These are phyloP conservation scores for Apis florea DNA, from an alignment of 1,140 invertebrate genomes.

Conservation along the genomic window DNA sequence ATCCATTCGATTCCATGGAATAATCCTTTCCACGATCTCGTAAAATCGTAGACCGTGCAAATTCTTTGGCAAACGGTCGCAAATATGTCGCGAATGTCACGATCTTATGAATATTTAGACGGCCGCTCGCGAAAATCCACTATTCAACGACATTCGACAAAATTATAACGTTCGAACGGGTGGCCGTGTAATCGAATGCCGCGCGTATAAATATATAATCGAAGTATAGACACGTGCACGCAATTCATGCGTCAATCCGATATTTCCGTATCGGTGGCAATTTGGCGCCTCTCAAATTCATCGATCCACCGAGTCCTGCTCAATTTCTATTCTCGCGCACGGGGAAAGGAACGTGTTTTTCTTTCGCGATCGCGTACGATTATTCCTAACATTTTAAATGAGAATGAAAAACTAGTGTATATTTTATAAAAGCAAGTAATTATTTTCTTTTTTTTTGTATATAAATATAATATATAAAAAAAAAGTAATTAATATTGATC, in stretches of 20 bases:
- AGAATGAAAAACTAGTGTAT: too few relatives aligned
- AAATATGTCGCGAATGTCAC: background rate
- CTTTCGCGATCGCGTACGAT: too few relatives aligned
- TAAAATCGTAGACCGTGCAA: background rate
- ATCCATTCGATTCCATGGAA: too few relatives aligned
- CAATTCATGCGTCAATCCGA: conserved; percentile 56
- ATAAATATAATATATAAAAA: too few relatives aligned
- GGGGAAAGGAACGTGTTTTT: too few relatives aligned
- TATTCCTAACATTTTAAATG: too few relatives aligned
- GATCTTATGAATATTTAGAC: conserved; percentile 52
- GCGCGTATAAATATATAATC: conserved; percentile 60
- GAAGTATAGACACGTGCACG: background rate
- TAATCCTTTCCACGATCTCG: too few relatives aligned
- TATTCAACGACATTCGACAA: conserved; percentile 62
- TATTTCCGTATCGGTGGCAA: conserved; percentile 63
- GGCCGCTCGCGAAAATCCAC: conserved; percentile 27
- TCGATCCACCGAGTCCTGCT: conserved; percentile 55
- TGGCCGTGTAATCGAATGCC: conserved; percentile 57
- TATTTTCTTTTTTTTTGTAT: too few relatives aligned
- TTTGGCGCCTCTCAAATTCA: conserved; percentile 59
- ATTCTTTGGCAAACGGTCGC: background rate
- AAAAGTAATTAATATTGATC: too few relatives aligned
- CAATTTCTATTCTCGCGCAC: conserved; percentile 40
- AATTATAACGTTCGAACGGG: conserved; percentile 56
- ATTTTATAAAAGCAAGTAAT: too few relatives aligned